phyloP scores from a whole-genome alignment of 2,888 invertebrate genomes.

The Polymixis lichenea region DNA sequence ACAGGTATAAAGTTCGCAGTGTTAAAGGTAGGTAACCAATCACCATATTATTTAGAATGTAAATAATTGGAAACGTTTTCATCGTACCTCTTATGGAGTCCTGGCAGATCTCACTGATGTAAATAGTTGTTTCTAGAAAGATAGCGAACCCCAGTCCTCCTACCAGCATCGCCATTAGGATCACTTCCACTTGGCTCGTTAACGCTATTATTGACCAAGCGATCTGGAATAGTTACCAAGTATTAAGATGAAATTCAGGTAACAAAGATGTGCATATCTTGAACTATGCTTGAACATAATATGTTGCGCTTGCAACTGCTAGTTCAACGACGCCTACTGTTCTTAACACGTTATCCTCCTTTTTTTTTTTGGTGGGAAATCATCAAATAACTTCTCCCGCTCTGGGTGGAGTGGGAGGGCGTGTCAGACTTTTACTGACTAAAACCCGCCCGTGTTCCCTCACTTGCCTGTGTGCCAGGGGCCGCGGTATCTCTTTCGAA shows the following conservation, averaged over 20 bases:
- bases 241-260: background rate
- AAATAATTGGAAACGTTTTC: background rate
- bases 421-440: no score
- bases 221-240: constrained; percentile 69
- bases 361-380: no score
- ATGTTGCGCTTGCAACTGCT: no score
- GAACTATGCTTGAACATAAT: background rate
- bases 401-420: no score
- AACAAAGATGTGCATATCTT: background rate
- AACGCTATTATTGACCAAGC: constrained; percentile 76
- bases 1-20: no score
- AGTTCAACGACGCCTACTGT: background rate
- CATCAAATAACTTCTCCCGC: no score
- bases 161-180: constrained; percentile 76
- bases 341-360: background rate
- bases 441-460: no score
- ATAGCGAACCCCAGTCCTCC: constrained; percentile 76
- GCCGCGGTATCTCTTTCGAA: no score
- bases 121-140: constrained; percentile 76
- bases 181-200: constrained; percentile 74
- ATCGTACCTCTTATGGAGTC: constrained; percentile 80
- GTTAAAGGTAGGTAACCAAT: no score
- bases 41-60: no score
- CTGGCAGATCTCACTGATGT: constrained; percentile 80
- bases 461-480: no score